Base-by-base conservation (phyloP, 2,888 invertebrate genomes). In the Nomada fabriciana region DNA sequence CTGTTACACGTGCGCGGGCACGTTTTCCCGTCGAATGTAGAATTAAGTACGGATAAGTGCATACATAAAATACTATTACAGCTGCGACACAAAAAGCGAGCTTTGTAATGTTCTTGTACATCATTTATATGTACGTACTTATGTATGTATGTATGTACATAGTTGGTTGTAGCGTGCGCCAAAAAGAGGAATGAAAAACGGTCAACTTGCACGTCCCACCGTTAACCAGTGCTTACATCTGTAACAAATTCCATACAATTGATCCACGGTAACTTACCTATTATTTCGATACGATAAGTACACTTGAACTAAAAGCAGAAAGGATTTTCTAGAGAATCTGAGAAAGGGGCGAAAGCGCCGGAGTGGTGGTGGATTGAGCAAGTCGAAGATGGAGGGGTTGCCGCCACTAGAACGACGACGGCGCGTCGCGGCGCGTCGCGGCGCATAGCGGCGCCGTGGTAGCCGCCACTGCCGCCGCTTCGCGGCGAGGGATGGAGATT, bases 401-500 rank as follows among this genome's bases (percentile, higher is more conserved):
- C 76, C 76, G 80, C 64, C 60, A 47, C 65, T 67, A 53, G 67
- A 67, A 60, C 50, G 73, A 76, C 80, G 82, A 52, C 73, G 80
- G 84, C 80, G 74, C 63, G 57, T 20, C n/a, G n/a, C 80, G 74
- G 57, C 13, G 47, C 29, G 9, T 76, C 59, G 82, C 65, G 86
- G 86, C 75, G 86, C 36, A 36, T 36, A 36, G 53, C 53, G 53
- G 53, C 80, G 74, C 61, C 13, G 47, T 43, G 10, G 2, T 13
- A 60, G 76, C 23, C 74, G 84, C 78, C 72, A 60, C 82, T 73
- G 80, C 65, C 84, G 86, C 82, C 86, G 86, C 86, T 79, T 77
- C 57, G 82, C 67, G 86, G 86, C 75, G 86, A 87, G 82, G 87
- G 85, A 72, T 71, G 83, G 65, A 80, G 83, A 83, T 75, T 67